These are phyloP conservation scores for Monodelphis domestica DNA, from an alignment of 2,797 vertebrate genomes.

Conservation along the genomic window DNA sequence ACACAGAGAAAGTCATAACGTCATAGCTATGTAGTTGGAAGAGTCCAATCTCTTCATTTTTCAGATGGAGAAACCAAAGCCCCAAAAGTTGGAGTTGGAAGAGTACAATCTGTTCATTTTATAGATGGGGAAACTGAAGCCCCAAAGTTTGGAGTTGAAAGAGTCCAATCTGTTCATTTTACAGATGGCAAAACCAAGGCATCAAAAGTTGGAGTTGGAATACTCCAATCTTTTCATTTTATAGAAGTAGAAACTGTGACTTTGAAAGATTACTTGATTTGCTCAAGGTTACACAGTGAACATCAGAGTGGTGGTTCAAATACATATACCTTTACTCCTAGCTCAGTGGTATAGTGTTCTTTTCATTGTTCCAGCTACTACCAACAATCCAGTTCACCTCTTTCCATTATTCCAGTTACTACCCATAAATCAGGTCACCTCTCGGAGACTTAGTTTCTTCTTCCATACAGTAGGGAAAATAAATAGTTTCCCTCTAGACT, in stretches of 20 bases:
- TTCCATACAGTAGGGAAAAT: not conserved
- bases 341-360: not conserved
- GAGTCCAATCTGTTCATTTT: too few relatives aligned
- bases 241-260: not conserved
- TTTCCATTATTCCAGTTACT: not conserved
- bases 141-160: too few relatives aligned
- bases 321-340: not conserved
- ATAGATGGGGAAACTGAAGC: too few relatives aligned
- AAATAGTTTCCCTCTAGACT: not conserved
- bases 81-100: too few relatives aligned
- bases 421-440: not conserved
- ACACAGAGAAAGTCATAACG: not conserved
- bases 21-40: not conserved
- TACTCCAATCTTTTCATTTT: not conserved
- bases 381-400: not conserved
- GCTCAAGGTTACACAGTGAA: not conserved
- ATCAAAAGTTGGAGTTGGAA: not conserved
- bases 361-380: not conserved
- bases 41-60: too few relatives aligned
- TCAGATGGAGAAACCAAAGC: too few relatives aligned
- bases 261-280: not conserved
- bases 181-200: too few relatives aligned
- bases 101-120: too few relatives aligned
- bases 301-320: not conserved
- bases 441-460: not conserved